phyloP scores from a whole-genome alignment of 2,888 invertebrate species.

The Sisyra nigra region DNA sequence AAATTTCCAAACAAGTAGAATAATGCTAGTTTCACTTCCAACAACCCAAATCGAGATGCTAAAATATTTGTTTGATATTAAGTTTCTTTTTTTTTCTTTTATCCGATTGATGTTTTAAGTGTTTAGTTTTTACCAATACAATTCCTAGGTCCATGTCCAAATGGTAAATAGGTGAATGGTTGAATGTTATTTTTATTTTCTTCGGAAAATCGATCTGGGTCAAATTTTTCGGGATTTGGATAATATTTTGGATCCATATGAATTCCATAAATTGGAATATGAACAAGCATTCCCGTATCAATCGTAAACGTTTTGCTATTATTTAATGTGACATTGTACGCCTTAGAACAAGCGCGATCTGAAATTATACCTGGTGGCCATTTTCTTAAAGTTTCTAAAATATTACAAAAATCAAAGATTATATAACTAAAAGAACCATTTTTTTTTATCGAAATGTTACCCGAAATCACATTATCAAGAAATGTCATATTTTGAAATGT shows the following conservation, averaged over 20 bases:
- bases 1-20: slow-evolving; percentile 19
- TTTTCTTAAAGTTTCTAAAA: too few species aligned
- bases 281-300: slow-evolving; percentile 16
- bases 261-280: slow-evolving; percentile 16
- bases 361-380: too few species aligned
- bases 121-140: slow-evolving; percentile 27
- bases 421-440: too few species aligned
- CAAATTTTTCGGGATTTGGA: slow-evolving; percentile 26
- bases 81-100: too few species aligned
- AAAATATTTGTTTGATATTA: too few species aligned
- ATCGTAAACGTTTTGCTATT: background rate
- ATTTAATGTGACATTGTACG: too few species aligned
- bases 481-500: slow-evolving; percentile 15
- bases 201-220: slow-evolving; percentile 27
- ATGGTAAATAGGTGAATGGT: slow-evolving; percentile 21
- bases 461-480: slow-evolving; percentile 20
- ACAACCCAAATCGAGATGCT: slow-evolving; percentile 23
- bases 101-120: too few species aligned
- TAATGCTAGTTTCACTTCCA: slow-evolving; percentile 22
- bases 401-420: too few species aligned
- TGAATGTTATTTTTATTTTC: slow-evolving; percentile 19
- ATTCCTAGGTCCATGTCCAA: slow-evolving; percentile 23
- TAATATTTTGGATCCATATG: slow-evolving; percentile 25
- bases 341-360: too few species aligned
- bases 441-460: too few species aligned